Base-by-base conservation (phyloP, 1,140 invertebrate species). In the Bactericera cockerelli region DNA sequence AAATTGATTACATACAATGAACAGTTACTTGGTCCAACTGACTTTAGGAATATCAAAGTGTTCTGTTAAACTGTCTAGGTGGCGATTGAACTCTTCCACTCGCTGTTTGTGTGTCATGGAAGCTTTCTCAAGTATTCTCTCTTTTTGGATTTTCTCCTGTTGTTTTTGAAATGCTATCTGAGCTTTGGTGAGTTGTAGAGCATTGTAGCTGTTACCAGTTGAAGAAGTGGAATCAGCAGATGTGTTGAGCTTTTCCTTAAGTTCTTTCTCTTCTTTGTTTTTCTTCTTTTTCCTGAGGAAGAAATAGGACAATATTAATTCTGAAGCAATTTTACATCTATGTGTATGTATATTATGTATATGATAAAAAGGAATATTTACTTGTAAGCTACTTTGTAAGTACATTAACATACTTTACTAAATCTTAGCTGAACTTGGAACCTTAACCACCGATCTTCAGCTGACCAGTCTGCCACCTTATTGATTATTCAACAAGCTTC, bases 1-100 rank as follows among this genome's bases (percentile, higher is more conserved):
- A n/a, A n/a, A n/a, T n/a, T n/a, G n/a, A n/a, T n/a, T n/a, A n/a
- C n/a, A n/a, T n/a, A n/a, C n/a, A n/a, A n/a, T n/a, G n/a, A n/a
- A n/a, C n/a, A n/a, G n/a, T 63, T 83, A 97, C 76, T 98, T 98
- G 0, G 93, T 97, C 93, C 93, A 97, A 59, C 89, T 93, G 56
- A 98, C 93, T 84, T 98, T 98, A 0, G 93, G 93, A 68, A 96
- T 96, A 74, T 98, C 93, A 75, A 95, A 97, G 75, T 97, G 93
- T 74, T 98, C 93, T 2, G 92, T 94, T 3, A 97, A 76, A 62
- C 83, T 87, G 67, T 97, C 93, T 56, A 98, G 72, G 68, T 95
- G 89, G 64, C 87, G 81, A 70, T 98, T 98, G 67, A 98, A 97
- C 70, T 95, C 93, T 72, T 95, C 92, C 0, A 97, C 93, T 66